Conservation (phyloP, 2,888 invertebrate genomes). For the Schizaphis graminum region DNA sequence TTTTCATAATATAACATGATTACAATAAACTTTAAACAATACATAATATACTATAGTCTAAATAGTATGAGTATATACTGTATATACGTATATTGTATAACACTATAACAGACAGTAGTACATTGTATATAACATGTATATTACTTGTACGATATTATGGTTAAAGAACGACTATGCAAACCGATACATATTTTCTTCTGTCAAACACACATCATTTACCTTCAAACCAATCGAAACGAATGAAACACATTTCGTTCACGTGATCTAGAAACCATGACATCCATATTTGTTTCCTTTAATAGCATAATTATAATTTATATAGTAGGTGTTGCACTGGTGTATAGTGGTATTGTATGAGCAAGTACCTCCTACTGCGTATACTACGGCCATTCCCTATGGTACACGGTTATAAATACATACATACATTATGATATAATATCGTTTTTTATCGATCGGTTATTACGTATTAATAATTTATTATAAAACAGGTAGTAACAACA, state of each 20-base stretch:
- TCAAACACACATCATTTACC: background rate
- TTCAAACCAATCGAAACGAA: background rate
- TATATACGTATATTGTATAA: no score
- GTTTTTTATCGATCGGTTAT: background rate
- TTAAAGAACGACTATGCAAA: background rate
- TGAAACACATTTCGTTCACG: background rate
- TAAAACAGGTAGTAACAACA: background rate
- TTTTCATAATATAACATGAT: background rate
- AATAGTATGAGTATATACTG: no score
- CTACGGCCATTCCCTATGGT: background rate
- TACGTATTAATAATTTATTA: background rate
- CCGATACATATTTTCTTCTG: background rate
- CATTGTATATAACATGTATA: background rate
- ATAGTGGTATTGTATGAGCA: background rate
- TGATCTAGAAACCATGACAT: background rate
- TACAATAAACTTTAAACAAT: background rate
- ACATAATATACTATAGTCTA: background rate
- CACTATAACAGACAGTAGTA: background rate
- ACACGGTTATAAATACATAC: background rate
- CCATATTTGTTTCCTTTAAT: background rate
- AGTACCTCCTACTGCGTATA: background rate
- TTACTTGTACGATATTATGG: background rate
- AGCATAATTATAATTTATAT: background rate
- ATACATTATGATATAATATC: background rate
- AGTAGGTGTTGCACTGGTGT: background rate